Evolutionary conservation across 2,797 vertebrate genomes (phyloP).

Genomic region (Helostoma temminkii): DNA sequence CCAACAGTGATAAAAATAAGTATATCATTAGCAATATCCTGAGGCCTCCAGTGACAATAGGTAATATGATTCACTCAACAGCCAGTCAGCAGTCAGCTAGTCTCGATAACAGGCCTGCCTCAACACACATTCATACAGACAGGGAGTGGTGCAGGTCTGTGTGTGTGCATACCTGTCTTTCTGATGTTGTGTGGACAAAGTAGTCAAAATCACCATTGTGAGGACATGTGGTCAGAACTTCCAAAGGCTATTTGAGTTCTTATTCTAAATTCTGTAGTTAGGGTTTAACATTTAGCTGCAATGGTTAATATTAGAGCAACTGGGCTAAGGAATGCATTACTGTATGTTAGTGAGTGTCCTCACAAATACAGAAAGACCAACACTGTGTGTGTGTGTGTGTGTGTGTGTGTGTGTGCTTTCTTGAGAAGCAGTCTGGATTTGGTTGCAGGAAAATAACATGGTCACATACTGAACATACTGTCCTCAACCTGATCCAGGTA

Average conservation of each 20-base stretch:
- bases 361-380: no score
- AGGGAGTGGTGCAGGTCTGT: not conserved
- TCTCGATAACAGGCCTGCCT: conserved; percentile 46
- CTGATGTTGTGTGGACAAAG: not conserved
- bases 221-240: no score
- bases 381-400: not conserved
- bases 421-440: conserved; percentile 29
- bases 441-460: conserved; percentile 46
- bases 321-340: no score
- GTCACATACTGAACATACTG: conserved; percentile 48
- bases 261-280: no score
- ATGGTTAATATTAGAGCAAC: not conserved
- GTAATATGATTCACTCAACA: conserved; percentile 48
- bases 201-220: no score
- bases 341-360: no score
- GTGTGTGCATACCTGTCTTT: not conserved
- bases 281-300: no score
- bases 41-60: conserved; percentile 36
- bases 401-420: conserved; percentile 17
- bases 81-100: conserved; percentile 24
- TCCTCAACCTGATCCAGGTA: conserved; percentile 53
- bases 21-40: conserved; percentile 44
- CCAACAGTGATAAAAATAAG: conserved; percentile 29
- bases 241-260: no score
- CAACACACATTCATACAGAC: conserved; percentile 28